phyloP scores from a whole-genome alignment of 2,888 invertebrate genomes.

The Julus scandinavius region DNA sequence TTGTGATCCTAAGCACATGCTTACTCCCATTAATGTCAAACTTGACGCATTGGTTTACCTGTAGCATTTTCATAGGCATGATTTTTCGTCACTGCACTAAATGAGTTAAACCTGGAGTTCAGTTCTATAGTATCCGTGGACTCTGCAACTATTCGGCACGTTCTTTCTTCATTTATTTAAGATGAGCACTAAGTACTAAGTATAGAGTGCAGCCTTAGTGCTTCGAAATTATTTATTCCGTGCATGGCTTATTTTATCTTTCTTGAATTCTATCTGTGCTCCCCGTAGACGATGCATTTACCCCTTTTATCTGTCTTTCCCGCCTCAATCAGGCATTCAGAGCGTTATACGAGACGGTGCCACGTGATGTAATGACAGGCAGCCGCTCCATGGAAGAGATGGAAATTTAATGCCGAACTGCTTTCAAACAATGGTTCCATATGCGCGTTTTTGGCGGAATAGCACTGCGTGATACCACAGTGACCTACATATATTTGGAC shows the following conservation, averaged over 20 bases:
- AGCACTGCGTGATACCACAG: not conserved
- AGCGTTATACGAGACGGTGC: not conserved
- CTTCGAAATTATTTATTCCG: conserved; percentile 21
- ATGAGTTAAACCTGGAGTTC: not conserved
- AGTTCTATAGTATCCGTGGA: not conserved
- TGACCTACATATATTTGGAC: not conserved
- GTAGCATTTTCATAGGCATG: not conserved
- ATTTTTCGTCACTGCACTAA: no score
- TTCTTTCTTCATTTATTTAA: conserved; percentile 22
- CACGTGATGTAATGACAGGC: not conserved
- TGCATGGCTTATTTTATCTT: conserved; percentile 27
- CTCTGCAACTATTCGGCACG: not conserved
- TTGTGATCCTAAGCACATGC: no score
- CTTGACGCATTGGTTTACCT: not conserved
- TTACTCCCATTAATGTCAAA: not conserved
- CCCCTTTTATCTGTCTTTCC: conserved; percentile 21
- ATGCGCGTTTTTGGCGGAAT: not conserved
- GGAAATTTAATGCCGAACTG: not conserved
- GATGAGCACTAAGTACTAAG: not conserved
- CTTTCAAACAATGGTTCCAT: not conserved
- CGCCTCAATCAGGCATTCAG: not conserved
- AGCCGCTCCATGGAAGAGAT: not conserved
- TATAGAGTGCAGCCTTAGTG: not conserved
- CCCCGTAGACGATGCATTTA: not conserved
- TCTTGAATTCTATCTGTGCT: not conserved